Percentiles rank a stretch among this genome's conserved stretches.
phyloP scores from a whole-genome alignment of 2,113 vertebrate species.

The Amia ocellicauda region DNA sequence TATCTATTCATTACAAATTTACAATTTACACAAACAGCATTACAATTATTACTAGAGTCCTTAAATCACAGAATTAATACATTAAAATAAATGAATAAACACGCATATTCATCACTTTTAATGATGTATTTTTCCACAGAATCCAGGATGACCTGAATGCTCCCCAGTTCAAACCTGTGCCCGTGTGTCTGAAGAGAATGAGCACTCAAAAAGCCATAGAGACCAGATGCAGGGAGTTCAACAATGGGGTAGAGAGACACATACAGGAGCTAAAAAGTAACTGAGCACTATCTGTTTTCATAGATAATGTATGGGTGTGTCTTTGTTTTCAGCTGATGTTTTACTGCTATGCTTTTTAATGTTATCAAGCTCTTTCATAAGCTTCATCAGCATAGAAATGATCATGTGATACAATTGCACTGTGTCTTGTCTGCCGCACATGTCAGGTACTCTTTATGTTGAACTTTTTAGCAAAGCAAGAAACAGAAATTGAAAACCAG shows the following conservation, averaged over 20 bases:
- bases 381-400: too few species aligned
- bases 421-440: background rate
- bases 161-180: conserved; percentile 47
- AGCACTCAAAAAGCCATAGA: conserved; percentile 55
- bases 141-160: conserved; percentile 50
- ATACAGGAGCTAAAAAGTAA: conserved; percentile 59
- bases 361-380: too few species aligned
- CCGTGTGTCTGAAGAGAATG: conserved; percentile 51
- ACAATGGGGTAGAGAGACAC: conserved; percentile 52
- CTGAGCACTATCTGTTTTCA: conserved; percentile 39
- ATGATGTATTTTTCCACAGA: conserved; percentile 40
- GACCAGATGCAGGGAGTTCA: conserved; percentile 56
- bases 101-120: too few species aligned
- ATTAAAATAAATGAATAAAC: too few species aligned
- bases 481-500: too few species aligned
- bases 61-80: too few species aligned
- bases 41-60: too few species aligned
- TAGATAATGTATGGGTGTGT: background rate
- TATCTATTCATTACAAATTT: too few species aligned
- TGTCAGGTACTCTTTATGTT: conserved; percentile 14
- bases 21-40: too few species aligned
- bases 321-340: background rate
- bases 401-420: too few species aligned
- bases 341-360: too few species aligned
- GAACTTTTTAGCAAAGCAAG: too few species aligned